Conservation (phyloP, 2,888 invertebrate species). For the Melanostoma mellinum region DNA sequence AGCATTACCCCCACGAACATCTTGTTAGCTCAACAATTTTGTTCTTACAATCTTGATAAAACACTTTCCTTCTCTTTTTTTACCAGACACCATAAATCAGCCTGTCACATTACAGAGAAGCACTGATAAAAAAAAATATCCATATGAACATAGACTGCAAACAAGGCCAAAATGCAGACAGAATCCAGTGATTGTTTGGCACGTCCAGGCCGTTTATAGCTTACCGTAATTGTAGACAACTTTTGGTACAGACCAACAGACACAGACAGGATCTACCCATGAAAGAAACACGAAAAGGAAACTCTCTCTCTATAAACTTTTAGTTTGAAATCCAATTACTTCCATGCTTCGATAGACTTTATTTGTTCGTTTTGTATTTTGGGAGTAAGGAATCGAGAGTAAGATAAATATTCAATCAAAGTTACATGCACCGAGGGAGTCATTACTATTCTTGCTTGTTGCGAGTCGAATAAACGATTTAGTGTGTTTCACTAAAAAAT, state of each 20-base stretch:
- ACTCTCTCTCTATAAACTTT: conserved; percentile 51
- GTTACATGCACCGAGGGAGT: conserved; percentile 53
- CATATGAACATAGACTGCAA: neutral
- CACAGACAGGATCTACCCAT: conserved; percentile 28
- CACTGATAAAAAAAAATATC: conserved; percentile 21
- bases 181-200: conserved; percentile 39
- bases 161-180: conserved; percentile 2
- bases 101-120: conserved; percentile 36
- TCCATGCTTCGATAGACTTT: conserved; percentile 23
- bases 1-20: conserved; percentile 18
- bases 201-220: conserved; percentile 55
- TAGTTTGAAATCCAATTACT: conserved; percentile 69
- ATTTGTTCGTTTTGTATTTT: no score
- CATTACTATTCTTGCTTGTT: no score
- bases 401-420: conserved; percentile 54
- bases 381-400: no score
- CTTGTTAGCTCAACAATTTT: conserved; percentile 30
- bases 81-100: conserved; percentile 45
- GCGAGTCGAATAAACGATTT: no score
- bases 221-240: conserved; percentile 46
- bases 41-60: conserved; percentile 31
- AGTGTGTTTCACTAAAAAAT: no score
- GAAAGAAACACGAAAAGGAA: conserved; percentile 22
- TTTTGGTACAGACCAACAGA: neutral
- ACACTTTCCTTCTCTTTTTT: neutral